Percentiles rank a stretch among this genome's conserved stretches.
These are phyloP conservation scores for Listronotus bonariensis DNA, from an alignment of 1,140 invertebrate genomes.

Conservation along the genomic window DNA sequence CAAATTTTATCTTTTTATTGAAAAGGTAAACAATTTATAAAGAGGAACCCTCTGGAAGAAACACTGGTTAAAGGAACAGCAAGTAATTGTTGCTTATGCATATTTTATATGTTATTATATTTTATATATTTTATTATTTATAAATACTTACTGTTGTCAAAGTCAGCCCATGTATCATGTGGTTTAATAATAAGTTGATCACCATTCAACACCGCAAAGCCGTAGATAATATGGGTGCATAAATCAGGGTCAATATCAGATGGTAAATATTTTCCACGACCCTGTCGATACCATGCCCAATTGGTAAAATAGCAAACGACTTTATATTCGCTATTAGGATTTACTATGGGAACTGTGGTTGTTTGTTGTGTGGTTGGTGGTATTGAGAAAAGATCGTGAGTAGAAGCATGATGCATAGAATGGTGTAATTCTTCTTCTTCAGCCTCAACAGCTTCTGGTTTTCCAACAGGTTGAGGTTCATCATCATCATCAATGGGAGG, in stretches of 20 bases:
- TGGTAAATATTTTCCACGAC: conserved; percentile 67
- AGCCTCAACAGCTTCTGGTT: conserved; percentile 34
- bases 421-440: conserved; percentile 19
- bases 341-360: conserved; percentile 34
- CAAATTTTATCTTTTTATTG: no score
- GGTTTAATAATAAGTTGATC: conserved; percentile 66
- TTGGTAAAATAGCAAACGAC: conserved; percentile 74
- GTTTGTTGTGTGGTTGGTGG: conserved; percentile 15
- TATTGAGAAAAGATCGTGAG: conserved; percentile 5
- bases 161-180: conserved; percentile 66
- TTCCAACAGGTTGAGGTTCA: conserved; percentile 8
- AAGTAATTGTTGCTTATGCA: no score
- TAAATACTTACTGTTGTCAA: background rate
- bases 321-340: conserved; percentile 59
- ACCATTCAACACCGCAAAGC: conserved; percentile 69
- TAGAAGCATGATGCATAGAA: background rate
- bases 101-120: no score
- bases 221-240: conserved; percentile 76
- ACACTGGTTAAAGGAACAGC: no score
- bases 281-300: conserved; percentile 70
- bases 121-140: no score
- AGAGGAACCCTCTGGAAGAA: no score
- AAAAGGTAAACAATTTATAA: no score
- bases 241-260: conserved; percentile 69
- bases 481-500: conserved; percentile 21